phyloP scores from a whole-genome alignment of 2,113 vertebrate species.

The Ptychochromis oligacanthus region DNA sequence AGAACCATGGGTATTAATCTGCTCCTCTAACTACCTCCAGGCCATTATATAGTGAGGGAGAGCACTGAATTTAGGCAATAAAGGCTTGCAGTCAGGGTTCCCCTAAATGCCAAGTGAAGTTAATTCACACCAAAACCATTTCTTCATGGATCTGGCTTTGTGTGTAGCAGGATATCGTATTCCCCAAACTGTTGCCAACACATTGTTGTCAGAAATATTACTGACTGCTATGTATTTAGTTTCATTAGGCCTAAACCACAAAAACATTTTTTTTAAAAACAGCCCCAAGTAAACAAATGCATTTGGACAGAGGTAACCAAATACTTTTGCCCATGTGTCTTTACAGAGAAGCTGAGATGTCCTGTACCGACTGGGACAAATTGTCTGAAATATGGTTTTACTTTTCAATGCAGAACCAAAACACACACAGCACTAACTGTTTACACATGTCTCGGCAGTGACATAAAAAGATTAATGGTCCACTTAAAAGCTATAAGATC shows the following conservation, averaged over 20 bases:
- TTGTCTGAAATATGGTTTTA: constrained; percentile 2
- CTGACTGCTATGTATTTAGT: neutral
- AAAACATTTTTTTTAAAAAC: neutral
- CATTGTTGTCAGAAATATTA: neutral
- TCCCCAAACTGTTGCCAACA: neutral
- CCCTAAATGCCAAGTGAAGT: neutral
- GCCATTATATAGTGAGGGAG: neutral
- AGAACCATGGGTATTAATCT: neutral
- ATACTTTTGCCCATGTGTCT: neutral
- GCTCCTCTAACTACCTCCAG: neutral
- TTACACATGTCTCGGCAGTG: neutral
- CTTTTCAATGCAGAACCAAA: neutral
- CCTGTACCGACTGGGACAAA: neutral
- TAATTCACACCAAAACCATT: constrained; percentile 4
- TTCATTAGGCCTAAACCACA: neutral
- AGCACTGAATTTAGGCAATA: neutral
- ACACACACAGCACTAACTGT: neutral
- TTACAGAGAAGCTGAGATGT: neutral
- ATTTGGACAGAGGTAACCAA: neutral
- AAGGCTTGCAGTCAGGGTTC: neutral
- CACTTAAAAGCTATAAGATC: neutral
- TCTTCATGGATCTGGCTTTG: neutral
- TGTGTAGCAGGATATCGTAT: neutral
- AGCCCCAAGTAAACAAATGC: neutral
- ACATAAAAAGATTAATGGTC: constrained; percentile 43